A percentile compares a stretch with the other conserved stretches of the same genome.
phyloP scores from a whole-genome alignment of 2,888 invertebrate species.

The Acrocyrtus sp. region DNA sequence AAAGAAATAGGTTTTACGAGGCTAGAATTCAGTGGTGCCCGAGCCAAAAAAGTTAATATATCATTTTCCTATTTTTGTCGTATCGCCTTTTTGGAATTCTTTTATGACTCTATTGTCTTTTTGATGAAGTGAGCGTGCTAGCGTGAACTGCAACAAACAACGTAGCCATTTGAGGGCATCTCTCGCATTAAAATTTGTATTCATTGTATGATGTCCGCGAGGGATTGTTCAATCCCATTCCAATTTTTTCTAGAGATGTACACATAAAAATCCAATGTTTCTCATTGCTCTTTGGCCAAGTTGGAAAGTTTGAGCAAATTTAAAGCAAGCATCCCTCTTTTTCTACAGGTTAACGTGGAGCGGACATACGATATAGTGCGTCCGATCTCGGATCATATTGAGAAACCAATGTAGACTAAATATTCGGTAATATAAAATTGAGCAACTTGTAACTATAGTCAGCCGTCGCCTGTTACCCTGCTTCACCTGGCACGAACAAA shows the following conservation, averaged over 20 bases:
- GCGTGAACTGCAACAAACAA: no score
- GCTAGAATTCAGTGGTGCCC: slow-evolving; percentile 31
- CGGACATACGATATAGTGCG: no score
- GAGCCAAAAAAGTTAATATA: slow-evolving; percentile 31
- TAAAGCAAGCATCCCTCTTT: no score
- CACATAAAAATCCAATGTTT: slow-evolving; percentile 36
- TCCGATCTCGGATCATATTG: no score
- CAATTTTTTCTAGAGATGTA: slow-evolving; percentile 12
- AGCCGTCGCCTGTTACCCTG: no score
- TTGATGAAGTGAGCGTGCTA: slow-evolving; percentile 14
- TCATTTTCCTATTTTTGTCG: slow-evolving; percentile 27
- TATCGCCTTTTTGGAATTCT: slow-evolving; percentile 6
- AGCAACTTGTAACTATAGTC: no score
- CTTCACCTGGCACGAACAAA: no score
- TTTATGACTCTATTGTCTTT: slow-evolving; percentile 19
- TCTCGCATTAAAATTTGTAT: slow-evolving; percentile 13
- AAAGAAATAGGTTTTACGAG: slow-evolving; percentile 9
- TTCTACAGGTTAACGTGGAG: no score
- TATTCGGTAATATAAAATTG: no score
- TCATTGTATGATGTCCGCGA: slow-evolving; percentile 32
- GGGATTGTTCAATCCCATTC: slow-evolving; percentile 37
- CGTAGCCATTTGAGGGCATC: neutral
- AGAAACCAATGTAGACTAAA: no score
- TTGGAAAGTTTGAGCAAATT: no score
- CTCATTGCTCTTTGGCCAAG: slow-evolving; percentile 24